Conservation (phyloP, 2,888 invertebrate genomes). For the Brenthis ino region DNA sequence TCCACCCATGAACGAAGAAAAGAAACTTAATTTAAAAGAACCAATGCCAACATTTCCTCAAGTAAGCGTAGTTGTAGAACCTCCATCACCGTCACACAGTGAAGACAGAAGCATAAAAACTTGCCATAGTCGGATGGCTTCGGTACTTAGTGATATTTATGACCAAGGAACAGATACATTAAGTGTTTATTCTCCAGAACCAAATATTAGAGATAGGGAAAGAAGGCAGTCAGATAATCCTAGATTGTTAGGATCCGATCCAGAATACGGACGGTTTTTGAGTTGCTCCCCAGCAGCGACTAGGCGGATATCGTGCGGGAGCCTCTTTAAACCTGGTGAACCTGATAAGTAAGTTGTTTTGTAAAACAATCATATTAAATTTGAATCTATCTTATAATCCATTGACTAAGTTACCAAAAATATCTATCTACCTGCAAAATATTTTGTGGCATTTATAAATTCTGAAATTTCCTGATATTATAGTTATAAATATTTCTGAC, state of each 20-base stretch:
- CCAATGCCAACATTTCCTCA: constrained; percentile 77
- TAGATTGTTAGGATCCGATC: constrained; percentile 83
- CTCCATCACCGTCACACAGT: constrained; percentile 87
- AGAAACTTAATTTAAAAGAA: constrained; percentile 31
- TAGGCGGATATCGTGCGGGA: constrained; percentile 94
- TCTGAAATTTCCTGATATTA: not conserved
- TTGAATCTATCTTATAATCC: not conserved
- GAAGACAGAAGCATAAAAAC: constrained; percentile 78
- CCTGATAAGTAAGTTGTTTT: constrained; percentile 78
- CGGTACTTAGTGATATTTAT: constrained; percentile 72
- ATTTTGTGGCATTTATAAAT: no score
- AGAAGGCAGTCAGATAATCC: constrained; percentile 82
- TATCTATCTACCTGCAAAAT: no score
- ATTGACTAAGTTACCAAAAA: not conserved
- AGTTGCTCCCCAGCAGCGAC: constrained; percentile 93
- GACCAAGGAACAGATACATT: constrained; percentile 72
- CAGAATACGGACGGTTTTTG: constrained; percentile 84
- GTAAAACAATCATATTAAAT: not conserved
- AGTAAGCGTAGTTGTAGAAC: constrained; percentile 88
- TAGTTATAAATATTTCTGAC: no score
- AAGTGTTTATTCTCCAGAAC: constrained; percentile 73
- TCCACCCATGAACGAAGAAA: constrained; percentile 30
- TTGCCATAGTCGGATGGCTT: constrained; percentile 71
- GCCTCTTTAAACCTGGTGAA: constrained; percentile 90
- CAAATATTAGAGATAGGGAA: constrained; percentile 71